Conservation (phyloP, 2,888 invertebrate genomes). For the Sarcophaga rosellei region DNA sequence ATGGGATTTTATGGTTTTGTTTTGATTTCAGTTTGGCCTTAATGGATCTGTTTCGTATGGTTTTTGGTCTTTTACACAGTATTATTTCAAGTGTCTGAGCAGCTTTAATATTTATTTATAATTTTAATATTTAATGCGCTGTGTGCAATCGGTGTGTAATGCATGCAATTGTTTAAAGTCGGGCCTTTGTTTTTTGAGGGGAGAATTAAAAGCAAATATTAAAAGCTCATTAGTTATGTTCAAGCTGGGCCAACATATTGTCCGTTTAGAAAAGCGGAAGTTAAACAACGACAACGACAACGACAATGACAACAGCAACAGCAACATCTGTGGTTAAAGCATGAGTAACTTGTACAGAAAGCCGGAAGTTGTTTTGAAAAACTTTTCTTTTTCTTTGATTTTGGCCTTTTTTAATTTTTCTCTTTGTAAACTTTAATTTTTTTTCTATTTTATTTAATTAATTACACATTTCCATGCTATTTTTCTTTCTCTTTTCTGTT, state of each 20-base stretch:
- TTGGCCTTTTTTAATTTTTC: neutral
- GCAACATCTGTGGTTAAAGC: neutral
- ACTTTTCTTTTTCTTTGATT: neutral
- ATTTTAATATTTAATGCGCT: slow-evolving; percentile 24
- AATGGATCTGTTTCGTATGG: slow-evolving; percentile 16
- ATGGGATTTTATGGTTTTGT: neutral
- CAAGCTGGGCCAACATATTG: slow-evolving; percentile 6
- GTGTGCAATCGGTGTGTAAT: too few species aligned
- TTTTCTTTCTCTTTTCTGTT: too few species aligned
- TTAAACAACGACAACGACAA: neutral
- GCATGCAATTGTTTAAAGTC: too few species aligned
- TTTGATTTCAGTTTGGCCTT: slow-evolving; percentile 38
- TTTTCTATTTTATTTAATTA: slow-evolving; percentile 3
- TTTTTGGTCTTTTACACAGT: neutral
- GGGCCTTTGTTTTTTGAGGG: neutral
- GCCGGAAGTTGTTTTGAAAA: slow-evolving; percentile 16
- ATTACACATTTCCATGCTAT: neutral
- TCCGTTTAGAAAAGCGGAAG: slow-evolving; percentile 15
- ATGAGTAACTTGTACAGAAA: neutral
- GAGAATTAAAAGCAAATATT: slow-evolving; percentile 13
- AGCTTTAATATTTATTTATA: slow-evolving; percentile 16
- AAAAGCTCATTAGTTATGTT: slow-evolving; percentile 24
- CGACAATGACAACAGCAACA: neutral
- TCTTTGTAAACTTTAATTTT: neutral
- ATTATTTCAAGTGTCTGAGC: neutral